Percentiles rank a stretch among this genome's conserved stretches.
These are phyloP conservation scores for Lagria hirta DNA, from an alignment of 2,888 invertebrate species.

Conservation along the genomic window DNA sequence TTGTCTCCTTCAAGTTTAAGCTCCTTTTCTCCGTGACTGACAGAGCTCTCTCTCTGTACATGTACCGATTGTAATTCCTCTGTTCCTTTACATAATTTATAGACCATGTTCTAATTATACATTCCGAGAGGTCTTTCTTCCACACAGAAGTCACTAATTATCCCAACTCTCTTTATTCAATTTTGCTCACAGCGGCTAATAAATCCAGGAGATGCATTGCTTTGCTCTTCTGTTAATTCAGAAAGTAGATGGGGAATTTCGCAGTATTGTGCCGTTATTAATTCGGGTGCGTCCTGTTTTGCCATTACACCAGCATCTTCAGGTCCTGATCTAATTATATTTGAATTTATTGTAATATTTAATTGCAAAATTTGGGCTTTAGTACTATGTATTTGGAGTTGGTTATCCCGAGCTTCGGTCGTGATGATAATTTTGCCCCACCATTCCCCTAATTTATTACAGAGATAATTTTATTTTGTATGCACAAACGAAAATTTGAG, in stretches of 20 bases:
- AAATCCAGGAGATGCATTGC: slow-evolving; percentile 35
- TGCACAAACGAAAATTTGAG: slow-evolving; percentile 20
- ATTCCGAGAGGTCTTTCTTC: slow-evolving; percentile 40
- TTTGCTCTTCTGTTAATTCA: slow-evolving; percentile 31
- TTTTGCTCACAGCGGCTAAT: slow-evolving; percentile 39
- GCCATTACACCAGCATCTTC: slow-evolving; percentile 19
- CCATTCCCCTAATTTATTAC: slow-evolving; percentile 6
- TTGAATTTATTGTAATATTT: slow-evolving; percentile 18
- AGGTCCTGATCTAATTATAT: slow-evolving; percentile 20
- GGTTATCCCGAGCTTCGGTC: slow-evolving; percentile 9
- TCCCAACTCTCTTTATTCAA: slow-evolving; percentile 46
- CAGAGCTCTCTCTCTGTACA: slow-evolving; percentile 43
- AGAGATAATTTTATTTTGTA: slow-evolving; percentile 16
- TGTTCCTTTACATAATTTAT: slow-evolving; percentile 45
- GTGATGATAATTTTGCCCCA: slow-evolving; percentile 9
- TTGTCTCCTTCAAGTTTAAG: slow-evolving; percentile 29
- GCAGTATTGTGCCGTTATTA: slow-evolving; percentile 25
- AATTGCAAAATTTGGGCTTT: slow-evolving; percentile 17
- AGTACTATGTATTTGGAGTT: slow-evolving; percentile 7
- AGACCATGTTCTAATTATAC: slow-evolving; percentile 48
- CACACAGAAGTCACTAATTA: slow-evolving; percentile 47
- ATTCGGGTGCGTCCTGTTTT: slow-evolving; percentile 18
- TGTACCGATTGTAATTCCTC: slow-evolving; percentile 45
- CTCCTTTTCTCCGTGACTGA: slow-evolving; percentile 38
- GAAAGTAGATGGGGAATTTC: slow-evolving; percentile 25